Base-by-base conservation (phyloP, 2,113 vertebrate genomes). In the Malurus elegans region DNA sequence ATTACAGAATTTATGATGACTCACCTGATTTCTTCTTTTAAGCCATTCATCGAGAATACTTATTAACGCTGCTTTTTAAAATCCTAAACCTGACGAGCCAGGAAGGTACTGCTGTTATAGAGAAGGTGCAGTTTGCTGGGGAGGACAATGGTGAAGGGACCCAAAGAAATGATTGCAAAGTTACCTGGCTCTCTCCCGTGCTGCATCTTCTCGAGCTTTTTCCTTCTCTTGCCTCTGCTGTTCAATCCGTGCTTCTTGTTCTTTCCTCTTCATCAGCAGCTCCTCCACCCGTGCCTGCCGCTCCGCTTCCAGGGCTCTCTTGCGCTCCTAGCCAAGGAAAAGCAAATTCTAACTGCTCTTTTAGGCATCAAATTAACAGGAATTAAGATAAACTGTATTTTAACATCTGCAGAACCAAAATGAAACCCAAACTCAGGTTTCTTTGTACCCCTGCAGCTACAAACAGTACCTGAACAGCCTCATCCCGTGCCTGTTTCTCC, bases 161-260 rank as follows among this genome's bases (percentile, higher is more conserved):
- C 3, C 23, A 69, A 65, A 4, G 3, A 10, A 38, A 20, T 0
- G 0, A 42, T 1, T 50, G 62, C 25, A 1, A 17, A 61, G 28
- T 44, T 97, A 99, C 99, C 99, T 99, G 44, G 99, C 99, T 87
- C 99, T 98, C 94, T 99, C 99, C 19, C 99, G 97, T 5, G 99
- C 99, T 5, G 99, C 99, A 61, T 99, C 99, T 75, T 99, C 99
- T 18, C 99, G 98, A 4, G 99, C 99, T 70, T 98, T 98, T 67
- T 99, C 99, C 74, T 99, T 99, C 91, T 99, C 99, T 64, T 99
- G 99, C 70, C 98, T 97, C 96, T 99, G 99, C 89, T 99, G 99
- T 28, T 99, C 99, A 73, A 99, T 99, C 4, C 99, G 98, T 7
- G 99, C 99, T 86, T 99, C 99, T 66, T 99, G 99, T 53, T 99